Conservation (phyloP, 2,113 vertebrate species). For the Platysternon megacephalum region DNA sequence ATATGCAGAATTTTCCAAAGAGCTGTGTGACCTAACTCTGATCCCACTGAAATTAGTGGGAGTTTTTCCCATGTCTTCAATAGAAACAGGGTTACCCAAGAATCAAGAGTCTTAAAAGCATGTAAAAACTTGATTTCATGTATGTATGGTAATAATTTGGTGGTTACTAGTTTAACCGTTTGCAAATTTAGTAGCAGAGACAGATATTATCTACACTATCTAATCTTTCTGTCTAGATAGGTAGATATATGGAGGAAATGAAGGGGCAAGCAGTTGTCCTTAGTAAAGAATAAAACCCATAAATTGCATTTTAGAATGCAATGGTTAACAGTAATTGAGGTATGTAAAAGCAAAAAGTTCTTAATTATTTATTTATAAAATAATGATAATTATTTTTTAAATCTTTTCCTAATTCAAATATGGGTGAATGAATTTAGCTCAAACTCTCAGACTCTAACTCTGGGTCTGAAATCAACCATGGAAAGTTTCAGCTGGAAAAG, state of each 20-base stretch:
- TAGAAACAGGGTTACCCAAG: not conserved
- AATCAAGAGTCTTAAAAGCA: not conserved
- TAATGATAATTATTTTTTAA: accelerated
- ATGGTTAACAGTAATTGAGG: accelerated
- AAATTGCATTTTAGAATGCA: not conserved
- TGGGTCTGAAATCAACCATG: not conserved
- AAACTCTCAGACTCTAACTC: not conserved
- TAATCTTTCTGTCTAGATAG: not conserved
- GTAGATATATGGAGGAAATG: not conserved
- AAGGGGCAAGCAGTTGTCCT: not conserved
- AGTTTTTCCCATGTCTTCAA: not conserved
- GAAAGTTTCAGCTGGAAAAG: not conserved
- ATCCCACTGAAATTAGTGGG: not conserved
- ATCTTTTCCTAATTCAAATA: not conserved
- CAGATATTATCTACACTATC: not conserved
- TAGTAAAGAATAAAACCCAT: not conserved
- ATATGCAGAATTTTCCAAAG: too few relatives aligned
- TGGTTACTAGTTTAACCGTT: not conserved
- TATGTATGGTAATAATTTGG: not conserved
- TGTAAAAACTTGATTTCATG: not conserved
- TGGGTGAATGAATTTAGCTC: not conserved
- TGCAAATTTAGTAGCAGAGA: not conserved
- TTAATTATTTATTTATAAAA: not conserved
- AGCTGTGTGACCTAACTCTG: not conserved
- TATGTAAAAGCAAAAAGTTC: not conserved